phyloP scores from a whole-genome alignment of 2,113 vertebrate species.

The Carassius auratus region DNA sequence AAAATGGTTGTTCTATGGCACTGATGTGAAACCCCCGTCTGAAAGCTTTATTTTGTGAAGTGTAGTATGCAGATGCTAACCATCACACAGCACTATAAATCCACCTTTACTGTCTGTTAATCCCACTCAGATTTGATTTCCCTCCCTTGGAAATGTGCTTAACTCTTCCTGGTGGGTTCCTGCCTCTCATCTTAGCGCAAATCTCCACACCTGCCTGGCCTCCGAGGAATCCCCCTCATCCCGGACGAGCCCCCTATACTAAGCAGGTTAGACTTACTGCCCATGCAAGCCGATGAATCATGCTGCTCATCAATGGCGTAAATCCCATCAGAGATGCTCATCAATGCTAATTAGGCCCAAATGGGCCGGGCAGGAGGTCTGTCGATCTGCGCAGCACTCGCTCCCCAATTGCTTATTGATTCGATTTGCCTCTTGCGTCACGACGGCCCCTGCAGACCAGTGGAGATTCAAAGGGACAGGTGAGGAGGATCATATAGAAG shows the following conservation, averaged over 20 bases:
- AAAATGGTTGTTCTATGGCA: no score
- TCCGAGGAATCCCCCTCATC: constrained; percentile 2
- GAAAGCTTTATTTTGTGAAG: not conserved
- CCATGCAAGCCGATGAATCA: constrained; percentile 30
- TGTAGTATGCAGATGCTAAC: not conserved
- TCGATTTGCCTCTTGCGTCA: constrained; percentile 46
- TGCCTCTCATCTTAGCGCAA: constrained; percentile 4
- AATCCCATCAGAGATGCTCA: constrained; percentile 41
- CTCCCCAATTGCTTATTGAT: constrained; percentile 45
- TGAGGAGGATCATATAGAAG: not conserved
- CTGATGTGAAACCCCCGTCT: no score
- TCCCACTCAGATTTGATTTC: constrained; percentile 29
- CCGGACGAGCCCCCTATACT: not conserved
- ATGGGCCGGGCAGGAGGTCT: constrained; percentile 34
- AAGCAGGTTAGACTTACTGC: constrained; percentile 9
- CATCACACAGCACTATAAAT: constrained; percentile 20
- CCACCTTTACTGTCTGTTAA: constrained; percentile 10
- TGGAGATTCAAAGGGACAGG: not conserved
- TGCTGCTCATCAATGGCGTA: constrained; percentile 14
- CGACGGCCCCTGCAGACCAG: constrained; percentile 13
- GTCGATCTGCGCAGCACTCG: constrained; percentile 32
- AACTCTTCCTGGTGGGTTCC: not conserved
- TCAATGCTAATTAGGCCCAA: constrained; percentile 46
- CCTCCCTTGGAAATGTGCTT: not conserved
- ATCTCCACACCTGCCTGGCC: constrained; percentile 23